Evolutionary conservation across 2,888 invertebrate genomes (phyloP), one percentile per base, ranked within the genome.

Genomic region (Tridacna gigas): DNA sequence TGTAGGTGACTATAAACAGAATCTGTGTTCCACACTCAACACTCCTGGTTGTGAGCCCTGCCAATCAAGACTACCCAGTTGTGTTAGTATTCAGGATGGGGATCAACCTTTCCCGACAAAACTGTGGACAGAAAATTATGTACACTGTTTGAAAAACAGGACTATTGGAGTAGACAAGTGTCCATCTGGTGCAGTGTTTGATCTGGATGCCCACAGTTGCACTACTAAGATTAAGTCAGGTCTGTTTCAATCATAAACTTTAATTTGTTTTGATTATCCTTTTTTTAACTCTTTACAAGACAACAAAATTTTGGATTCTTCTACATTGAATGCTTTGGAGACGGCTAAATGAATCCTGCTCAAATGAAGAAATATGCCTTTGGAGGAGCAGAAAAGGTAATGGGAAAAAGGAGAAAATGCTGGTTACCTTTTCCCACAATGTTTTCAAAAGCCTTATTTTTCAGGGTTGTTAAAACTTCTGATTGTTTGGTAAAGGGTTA

Each of bases 1-100:
- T 63, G 9, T 28, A 89, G 89, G 89, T 84, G 82, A 89, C 25
- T 89, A 89, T 75, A 80, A 86, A 22, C 86, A 87, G 51, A 88
- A 89, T 65, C 67, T 86, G 3, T 89, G 89, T 61, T 60, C 83
- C 4, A 69, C 73, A 3, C 63, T 78, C 7, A 79, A 69, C 18
- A 65, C 63, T 0, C 60, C 75, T 9, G 78, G 76, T 3, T 90
- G 90, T 82, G 77, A 67, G 12, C 77, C 84, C 15, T 90, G 90
- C 67, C 79, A 81, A 12, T 61, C 80, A 15, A 74, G 89, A 20
- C 69, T 89, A 45, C 88, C 89, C 7, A 86, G 86, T 66, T 90
- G 90, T 89, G 77, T 86, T 1, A 83, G 88, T 0, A 45, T 79
- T 20, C 15, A 77, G 12, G 86, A 90, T 65, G 90, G 90, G 20